Evolutionary conservation across 1,140 invertebrate species (phyloP), one percentile per base, ranked within the genome.

Genomic region (Arctopsyche grandis): DNA sequence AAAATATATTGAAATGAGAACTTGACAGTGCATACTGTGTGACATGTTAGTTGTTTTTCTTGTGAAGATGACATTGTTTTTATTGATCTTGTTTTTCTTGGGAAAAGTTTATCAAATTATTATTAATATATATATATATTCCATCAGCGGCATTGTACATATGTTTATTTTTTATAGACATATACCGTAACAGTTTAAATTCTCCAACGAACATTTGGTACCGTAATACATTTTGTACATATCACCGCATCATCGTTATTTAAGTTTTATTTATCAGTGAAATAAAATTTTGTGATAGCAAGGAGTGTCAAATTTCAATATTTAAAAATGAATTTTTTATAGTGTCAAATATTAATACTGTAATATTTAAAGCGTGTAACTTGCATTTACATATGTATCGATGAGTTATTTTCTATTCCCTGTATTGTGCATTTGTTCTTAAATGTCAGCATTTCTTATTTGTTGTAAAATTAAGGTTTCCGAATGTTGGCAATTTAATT

Each of bases 211-310:
- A 38, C 29, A 38, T 24, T 66, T 24, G 9, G 26, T 26, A 66
- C 63, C 24, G 24, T 63, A 10, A 22, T 63, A 52, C 63, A 66
- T 19, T 66, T 52, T 66, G 63, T 66, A 66, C 63, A 66, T 66
- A 66, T 66, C 63, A 66, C 9, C 21, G 21, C 21, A 24, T 66
- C 24, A 22, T 63, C 58, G 3, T 22, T 52, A 5, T 26, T 24
- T 26, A 26, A 26, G 21, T 66, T 66, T 26, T 12, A 9, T 66
- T 66, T 26, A 24, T 26, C 12, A 46, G 5, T 46, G 5, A 46
- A 46, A 7, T 52, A 10, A 52, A 52, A 12, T 52, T 14, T 52
- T 52, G 48, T 52, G 48, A 52, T 52, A 38, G 48, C 16, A n/a
- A n/a, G 48, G 16, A 52, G 48, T 52, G 48, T 52, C 10, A 52